Evolutionary conservation across 1,140 invertebrate species (phyloP), one percentile per base, ranked within the genome.

Genomic region (Drosophila takahashii): DNA sequence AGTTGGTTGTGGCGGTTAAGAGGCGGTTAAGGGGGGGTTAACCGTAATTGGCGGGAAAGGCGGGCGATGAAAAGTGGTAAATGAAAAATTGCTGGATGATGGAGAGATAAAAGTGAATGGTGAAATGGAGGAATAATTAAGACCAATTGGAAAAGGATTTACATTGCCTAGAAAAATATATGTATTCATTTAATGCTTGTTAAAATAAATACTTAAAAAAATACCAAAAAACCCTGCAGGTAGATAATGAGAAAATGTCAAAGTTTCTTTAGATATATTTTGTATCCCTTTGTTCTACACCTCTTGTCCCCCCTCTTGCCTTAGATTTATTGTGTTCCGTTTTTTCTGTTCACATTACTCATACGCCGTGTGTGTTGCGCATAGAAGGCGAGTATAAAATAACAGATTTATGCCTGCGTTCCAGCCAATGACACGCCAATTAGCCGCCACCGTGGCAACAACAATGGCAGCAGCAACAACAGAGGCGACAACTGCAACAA

Each of bases 341-440:
- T 60, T 15, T 48, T 50, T 54, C 69, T 58, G 83, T 54, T 77
- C 79, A 87, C 72, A 87, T 87, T 87, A 87, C 83, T 87, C 83
- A 87, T 87, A 81, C 83, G 79, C 79, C 84, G 62, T 65, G 84
- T 79, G 67, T 66, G 84, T 77, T 87, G 83, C 79, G 81, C 83
- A 81, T 73, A 57, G 52, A 36, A 57, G 60, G 66, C 65, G 71
- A 61, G 79, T 89, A 84, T 89, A 89, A 89, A 90, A 89, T 89
- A 89, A 89, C 84, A 89, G 85, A 89, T 89, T 89, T 89, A 89
- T 89, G 85, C 85, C 77, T 79, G 77, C 80, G 76, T 89, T 79
- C 67, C 85, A 77, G 73, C 73, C 87, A 90, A 90, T 90, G 87
- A 90, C 87, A 90, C 87, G 87, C 87, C 87, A 90, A 90, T 90